These are phyloP conservation scores for Heliconius cydno DNA, from an alignment of 2,888 invertebrate species.

Conservation along the genomic window DNA sequence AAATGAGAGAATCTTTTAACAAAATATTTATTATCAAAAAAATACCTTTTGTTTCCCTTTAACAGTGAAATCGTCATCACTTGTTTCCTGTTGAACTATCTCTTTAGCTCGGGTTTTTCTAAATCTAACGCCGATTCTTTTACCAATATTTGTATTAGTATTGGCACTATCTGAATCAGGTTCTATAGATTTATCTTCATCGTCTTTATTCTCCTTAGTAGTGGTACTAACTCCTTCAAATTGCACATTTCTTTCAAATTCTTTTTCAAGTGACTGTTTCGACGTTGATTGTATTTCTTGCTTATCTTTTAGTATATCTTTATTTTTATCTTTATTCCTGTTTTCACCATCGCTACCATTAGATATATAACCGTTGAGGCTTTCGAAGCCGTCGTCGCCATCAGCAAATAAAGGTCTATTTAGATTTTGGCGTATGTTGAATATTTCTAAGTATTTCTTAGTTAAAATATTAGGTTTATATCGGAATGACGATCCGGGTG, in stretches of 20 bases:
- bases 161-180: constrained; percentile 70
- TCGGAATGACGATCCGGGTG: constrained; percentile 62
- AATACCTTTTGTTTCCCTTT: constrained; percentile 73
- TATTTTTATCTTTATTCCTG: constrained; percentile 51
- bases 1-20: no score
- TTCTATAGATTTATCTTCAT: constrained; percentile 72
- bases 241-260: constrained; percentile 27
- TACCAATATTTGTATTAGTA: constrained; percentile 64
- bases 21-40: not conserved
- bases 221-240: constrained; percentile 22
- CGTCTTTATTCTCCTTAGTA: constrained; percentile 48
- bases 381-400: constrained; percentile 93
- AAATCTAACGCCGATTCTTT: constrained; percentile 72
- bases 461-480: constrained; percentile 72
- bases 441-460: constrained; percentile 77
- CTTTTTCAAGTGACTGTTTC: constrained; percentile 27
- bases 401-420: constrained; percentile 69
- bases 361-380: constrained; percentile 91
- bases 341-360: constrained; percentile 84
- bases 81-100: constrained; percentile 62
- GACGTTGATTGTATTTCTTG: constrained; percentile 34
- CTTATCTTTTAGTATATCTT: constrained; percentile 22
- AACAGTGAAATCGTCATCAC: constrained; percentile 68
- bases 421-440: constrained; percentile 68
- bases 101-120: constrained; percentile 71